These are phyloP conservation scores for Caenorhabditis sp. DNA, from an alignment of 2,888 invertebrate species.

Conservation along the genomic window DNA sequence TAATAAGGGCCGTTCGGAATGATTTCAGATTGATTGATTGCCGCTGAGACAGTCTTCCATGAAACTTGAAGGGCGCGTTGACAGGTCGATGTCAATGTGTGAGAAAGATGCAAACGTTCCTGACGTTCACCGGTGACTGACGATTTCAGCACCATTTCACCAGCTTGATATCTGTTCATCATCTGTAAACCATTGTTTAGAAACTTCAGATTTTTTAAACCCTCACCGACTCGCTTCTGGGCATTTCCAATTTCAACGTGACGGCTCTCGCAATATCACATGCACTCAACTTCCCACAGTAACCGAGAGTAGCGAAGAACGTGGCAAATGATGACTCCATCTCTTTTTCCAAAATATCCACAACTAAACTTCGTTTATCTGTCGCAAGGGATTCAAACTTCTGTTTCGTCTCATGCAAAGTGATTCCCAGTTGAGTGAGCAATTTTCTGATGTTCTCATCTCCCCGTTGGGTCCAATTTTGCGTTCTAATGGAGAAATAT, in stretches of 20 bases:
- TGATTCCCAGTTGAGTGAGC: conserved; percentile 75
- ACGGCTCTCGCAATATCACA: conserved; percentile 78
- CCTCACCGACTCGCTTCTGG: conserved; percentile 41
- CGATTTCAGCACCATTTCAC: conserved; percentile 17
- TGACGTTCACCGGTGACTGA: conserved; percentile 38
- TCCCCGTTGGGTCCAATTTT: conserved; percentile 80
- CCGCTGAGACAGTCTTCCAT: conserved; percentile 70
- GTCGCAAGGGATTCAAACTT: conserved; percentile 74
- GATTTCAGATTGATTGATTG: conserved; percentile 73
- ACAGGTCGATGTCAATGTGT: conserved; percentile 36
- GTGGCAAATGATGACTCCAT: conserved; percentile 76
- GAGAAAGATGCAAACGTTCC: conserved; percentile 26
- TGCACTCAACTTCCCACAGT: conserved; percentile 73
- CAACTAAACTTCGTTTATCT: conserved; percentile 75
- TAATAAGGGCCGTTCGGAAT: conserved; percentile 69
- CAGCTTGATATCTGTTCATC: conserved; percentile 50
- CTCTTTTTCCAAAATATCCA: conserved; percentile 74
- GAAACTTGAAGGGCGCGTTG: conserved; percentile 62
- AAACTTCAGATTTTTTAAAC: no score
- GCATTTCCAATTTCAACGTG: conserved; percentile 61
- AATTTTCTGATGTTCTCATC: conserved; percentile 74
- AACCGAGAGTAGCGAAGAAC: conserved; percentile 79
- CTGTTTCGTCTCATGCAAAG: conserved; percentile 77
- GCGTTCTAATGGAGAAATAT: conserved; percentile 77
- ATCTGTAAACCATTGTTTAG: conserved; percentile 12